phyloP scores from a whole-genome alignment of 1,140 invertebrate genomes.

The Diorhabda carinulata region DNA sequence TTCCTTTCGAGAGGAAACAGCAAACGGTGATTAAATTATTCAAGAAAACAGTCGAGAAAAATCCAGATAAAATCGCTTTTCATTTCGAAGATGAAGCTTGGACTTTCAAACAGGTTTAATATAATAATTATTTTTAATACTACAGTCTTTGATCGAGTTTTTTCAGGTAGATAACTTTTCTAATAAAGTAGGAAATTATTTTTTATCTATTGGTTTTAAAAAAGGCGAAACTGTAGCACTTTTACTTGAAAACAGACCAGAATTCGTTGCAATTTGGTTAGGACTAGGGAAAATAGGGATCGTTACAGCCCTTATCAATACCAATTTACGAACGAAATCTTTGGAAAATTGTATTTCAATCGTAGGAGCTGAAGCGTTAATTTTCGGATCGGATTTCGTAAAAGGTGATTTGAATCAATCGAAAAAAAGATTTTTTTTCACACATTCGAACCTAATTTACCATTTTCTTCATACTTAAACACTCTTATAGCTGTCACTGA shows the following conservation, averaged over 20 bases:
- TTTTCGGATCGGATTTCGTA: slow-evolving; percentile 67
- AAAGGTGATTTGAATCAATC: slow-evolving; percentile 61
- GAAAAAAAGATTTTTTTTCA: too few relatives aligned
- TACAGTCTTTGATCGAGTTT: background rate
- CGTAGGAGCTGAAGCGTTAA: slow-evolving; percentile 69
- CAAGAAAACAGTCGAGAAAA: slow-evolving; percentile 49
- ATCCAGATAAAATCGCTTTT: slow-evolving; percentile 66
- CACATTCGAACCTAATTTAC: too few relatives aligned
- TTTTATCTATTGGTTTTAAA: slow-evolving; percentile 60
- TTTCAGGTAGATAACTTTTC: slow-evolving; percentile 67
- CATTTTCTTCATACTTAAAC: too few relatives aligned
- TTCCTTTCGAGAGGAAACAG: slow-evolving; percentile 31
- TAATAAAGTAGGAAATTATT: slow-evolving; percentile 75
- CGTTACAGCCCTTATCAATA: slow-evolving; percentile 83
- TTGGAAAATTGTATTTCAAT: slow-evolving; percentile 77
- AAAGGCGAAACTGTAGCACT: slow-evolving; percentile 79
- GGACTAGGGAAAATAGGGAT: slow-evolving; percentile 82
- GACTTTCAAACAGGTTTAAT: slow-evolving; percentile 64
- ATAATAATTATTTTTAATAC: background rate
- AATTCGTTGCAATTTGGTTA: slow-evolving; percentile 85
- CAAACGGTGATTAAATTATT: slow-evolving; percentile 60
- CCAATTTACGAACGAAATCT: slow-evolving; percentile 70
- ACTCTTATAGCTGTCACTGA: background rate
- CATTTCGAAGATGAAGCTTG: slow-evolving; percentile 68
- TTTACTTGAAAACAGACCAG: slow-evolving; percentile 77